Conservation (phyloP, 2,888 invertebrate genomes). For the Agonum fuliginosum region DNA sequence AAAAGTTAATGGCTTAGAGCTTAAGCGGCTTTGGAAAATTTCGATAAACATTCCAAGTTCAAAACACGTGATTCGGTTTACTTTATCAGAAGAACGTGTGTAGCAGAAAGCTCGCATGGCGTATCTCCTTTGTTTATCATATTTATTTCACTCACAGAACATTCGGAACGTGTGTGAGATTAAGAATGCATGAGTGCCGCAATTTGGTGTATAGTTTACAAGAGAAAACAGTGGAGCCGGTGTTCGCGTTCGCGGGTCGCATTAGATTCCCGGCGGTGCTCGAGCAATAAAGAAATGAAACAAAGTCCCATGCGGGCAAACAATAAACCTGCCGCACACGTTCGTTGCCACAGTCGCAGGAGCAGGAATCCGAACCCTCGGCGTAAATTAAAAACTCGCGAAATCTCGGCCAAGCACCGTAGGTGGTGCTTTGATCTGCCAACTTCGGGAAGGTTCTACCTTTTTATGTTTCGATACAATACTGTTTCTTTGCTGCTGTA, state of each 20-base stretch:
- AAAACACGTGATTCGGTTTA: constrained; percentile 35
- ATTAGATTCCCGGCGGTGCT: constrained; percentile 52
- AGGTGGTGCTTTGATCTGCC: constrained; percentile 1
- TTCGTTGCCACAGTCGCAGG: background rate
- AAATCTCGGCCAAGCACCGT: constrained; percentile 29
- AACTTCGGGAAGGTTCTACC: too few species aligned
- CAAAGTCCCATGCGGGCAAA: constrained; percentile 39
- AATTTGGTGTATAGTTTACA: constrained; percentile 52
- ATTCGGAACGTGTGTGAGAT: constrained; percentile 52
- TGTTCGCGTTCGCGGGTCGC: constrained; percentile 38
- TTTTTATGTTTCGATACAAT: too few species aligned
- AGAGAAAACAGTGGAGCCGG: constrained; percentile 36
- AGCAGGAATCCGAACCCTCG: background rate
- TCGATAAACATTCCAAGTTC: constrained; percentile 26
- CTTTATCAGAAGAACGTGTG: constrained; percentile 37
- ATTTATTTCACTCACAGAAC: constrained; percentile 53
- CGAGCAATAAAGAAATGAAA: constrained; percentile 57
- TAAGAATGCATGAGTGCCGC: constrained; percentile 50
- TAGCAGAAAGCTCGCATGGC: constrained; percentile 7
- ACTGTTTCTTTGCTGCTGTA: too few species aligned
- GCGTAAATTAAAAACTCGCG: constrained; percentile 53
- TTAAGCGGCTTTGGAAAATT: background rate
- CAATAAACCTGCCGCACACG: constrained; percentile 49
- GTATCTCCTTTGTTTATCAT: constrained; percentile 51
- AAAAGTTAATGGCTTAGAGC: background rate